phyloP scores from a whole-genome alignment of 53 echinoderm and acorn worm genomes.

The Mesocentrotus franciscanus region DNA sequence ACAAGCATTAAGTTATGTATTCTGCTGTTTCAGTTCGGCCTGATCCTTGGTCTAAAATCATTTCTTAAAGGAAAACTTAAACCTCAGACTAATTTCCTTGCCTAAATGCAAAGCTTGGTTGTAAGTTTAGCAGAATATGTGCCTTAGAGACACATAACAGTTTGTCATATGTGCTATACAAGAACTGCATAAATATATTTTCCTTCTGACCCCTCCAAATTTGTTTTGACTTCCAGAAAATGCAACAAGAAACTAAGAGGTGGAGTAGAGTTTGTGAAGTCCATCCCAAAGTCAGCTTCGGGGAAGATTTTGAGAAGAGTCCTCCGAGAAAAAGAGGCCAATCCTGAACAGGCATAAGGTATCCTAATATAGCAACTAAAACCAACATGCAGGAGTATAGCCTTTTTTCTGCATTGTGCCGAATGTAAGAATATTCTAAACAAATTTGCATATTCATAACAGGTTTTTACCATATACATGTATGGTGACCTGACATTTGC shows the following conservation, averaged over 20 bases:
- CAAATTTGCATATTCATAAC: no score
- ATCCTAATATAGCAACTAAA: background rate
- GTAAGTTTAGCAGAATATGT: no score
- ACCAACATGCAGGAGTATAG: background rate
- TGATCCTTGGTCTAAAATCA: no score
- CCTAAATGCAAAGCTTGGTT: no score
- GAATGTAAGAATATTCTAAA: no score
- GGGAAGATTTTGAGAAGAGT: constrained; percentile 75
- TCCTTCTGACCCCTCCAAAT: background rate
- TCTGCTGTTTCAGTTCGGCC: no score
- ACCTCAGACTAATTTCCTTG: no score
- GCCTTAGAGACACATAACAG: no score
- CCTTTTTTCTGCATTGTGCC: background rate
- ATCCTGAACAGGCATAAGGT: background rate
- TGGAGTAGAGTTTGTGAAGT: constrained; percentile 74
- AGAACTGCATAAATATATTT: background rate
- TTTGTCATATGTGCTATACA: no score
- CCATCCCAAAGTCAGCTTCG: constrained; percentile 76
- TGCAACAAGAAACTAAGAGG: constrained; percentile 75
- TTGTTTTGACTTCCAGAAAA: constrained; percentile 49
- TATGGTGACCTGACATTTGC: no score
- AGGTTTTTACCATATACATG: no score
- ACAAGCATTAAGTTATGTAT: background rate
- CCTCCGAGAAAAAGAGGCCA: constrained; percentile 17
- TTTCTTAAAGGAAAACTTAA: no score